Evolutionary conservation across 2,113 vertebrate genomes (phyloP).

Genomic region (Channa argus): DNA sequence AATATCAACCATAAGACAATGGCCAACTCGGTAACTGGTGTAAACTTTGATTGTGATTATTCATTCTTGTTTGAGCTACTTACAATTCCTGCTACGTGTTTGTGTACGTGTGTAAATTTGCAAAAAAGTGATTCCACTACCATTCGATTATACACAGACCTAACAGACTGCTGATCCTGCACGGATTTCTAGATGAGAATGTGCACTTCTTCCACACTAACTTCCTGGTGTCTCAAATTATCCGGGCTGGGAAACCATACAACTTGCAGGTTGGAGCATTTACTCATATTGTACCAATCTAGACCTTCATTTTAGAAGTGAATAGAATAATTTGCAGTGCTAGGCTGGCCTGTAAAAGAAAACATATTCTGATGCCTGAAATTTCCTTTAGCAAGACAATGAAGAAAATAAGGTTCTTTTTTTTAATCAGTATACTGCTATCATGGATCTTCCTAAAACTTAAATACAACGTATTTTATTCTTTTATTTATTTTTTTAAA

Average conservation of each 20-base stretch:
- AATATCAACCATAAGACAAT: too few species aligned
- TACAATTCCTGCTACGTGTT: not conserved
- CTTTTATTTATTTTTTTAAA: too few species aligned
- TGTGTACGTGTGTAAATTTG: not conserved
- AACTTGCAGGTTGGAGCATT: constrained; percentile 89
- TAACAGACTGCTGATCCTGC: constrained; percentile 94
- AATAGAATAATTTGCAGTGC: not conserved
- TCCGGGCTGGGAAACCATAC: constrained; percentile 97
- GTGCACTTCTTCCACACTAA: constrained; percentile 99
- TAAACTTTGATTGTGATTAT: too few species aligned
- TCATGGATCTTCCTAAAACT: too few species aligned
- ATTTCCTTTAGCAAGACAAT: too few species aligned
- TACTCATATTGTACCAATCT: not conserved
- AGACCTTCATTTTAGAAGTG: not conserved
- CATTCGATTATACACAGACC: constrained; percentile 80
- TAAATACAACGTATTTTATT: too few species aligned
- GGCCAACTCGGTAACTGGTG: too few species aligned
- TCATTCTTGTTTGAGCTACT: not conserved
- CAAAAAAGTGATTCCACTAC: not conserved
- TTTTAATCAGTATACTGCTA: too few species aligned
- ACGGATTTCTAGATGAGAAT: constrained; percentile 96
- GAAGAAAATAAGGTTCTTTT: too few species aligned
- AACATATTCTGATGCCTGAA: too few species aligned
- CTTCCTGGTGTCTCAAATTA: constrained; percentile 95
- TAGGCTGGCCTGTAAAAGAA: too few species aligned